Evolutionary conservation across 2,797 vertebrate genomes (phyloP).

Genomic region (Eurystomus glaucurus): DNA sequence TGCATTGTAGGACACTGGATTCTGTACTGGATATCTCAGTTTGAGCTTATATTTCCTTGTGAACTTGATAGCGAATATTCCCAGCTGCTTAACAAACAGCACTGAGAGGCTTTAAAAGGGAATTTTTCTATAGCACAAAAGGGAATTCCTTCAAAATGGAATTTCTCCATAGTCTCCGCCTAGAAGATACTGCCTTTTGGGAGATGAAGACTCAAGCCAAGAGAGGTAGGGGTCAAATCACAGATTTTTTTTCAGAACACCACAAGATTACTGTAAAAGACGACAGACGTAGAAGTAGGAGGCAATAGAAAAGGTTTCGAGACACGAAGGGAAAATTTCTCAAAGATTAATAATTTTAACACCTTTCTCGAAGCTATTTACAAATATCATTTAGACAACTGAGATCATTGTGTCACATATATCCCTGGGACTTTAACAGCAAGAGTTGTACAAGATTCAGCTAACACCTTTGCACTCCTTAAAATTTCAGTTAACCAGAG

Average conservation of each 20-base stretch:
- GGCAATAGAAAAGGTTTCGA: neutral
- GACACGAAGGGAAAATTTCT: neutral
- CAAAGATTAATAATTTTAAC: neutral
- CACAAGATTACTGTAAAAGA: neutral
- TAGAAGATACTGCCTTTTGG: rapidly evolving
- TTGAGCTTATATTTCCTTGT: neutral
- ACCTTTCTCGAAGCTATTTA: neutral
- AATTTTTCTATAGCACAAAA: neutral
- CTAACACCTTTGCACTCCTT: neutral
- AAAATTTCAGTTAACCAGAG: neutral
- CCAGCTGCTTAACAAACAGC: neutral
- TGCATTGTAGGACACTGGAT: neutral
- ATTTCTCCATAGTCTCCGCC: neutral
- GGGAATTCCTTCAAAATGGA: neutral
- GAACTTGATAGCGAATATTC: neutral
- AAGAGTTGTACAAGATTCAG: neutral
- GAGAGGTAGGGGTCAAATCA: neutral
- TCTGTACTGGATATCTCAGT: neutral
- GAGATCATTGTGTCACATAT: rapidly evolving
- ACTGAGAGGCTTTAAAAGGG: neutral
- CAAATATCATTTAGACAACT: neutral
- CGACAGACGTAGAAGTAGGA: neutral
- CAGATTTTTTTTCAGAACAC: neutral
- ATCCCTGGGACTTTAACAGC: neutral
- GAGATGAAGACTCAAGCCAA: neutral